Base-by-base conservation (phyloP, 1,140 invertebrate species). In the Pectinophora gossypiella region DNA sequence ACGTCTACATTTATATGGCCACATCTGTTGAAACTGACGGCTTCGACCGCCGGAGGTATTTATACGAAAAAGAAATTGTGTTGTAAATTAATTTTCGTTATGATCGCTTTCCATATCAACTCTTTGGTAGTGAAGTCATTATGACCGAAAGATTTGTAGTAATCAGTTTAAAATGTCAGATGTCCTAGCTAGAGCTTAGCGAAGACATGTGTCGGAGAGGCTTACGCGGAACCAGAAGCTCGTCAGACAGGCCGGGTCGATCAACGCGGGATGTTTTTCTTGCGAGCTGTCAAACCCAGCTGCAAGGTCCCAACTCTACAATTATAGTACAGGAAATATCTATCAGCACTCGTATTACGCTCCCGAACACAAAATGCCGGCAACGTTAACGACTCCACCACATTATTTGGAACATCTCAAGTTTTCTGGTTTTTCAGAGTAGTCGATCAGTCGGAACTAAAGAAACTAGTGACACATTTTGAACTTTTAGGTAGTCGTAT, bases 281-380 rank as follows among this genome's bases (percentile, higher is more conserved):
- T 46, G 46, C 49, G 50, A 19, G 44, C 49, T 55, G 59, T 61
- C 59, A 61, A 61, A 19, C 15, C 49, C 59, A 53, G 49, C 53
- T 61, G 59, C 49, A 35, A 20, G 22, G 3, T 60, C 48, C 58
- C 52, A 54, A 27, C 42, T 54, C 51, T 56, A 55, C 54, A 57
- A 50, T 55, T 55, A 40, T 52, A 60, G 23, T 60, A 55, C 36
- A 51, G 32, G 46, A 32, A 48, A 46, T 46, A 50, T 56, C 19
- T 44, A 50, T 55, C 16, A 6, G 13, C 36, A 15, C 7, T 13
- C 16, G 10, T 16, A 15, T 10, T 40, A 40, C 36, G 36, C 7
- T 15, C 5, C 36, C 36, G 36, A 10, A 15, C n/a, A 15, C 36
- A 2, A 40, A 15, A 40, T 9, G 6, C 7, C 27, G 7, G 9